Evolutionary conservation across 2,113 vertebrate species (phyloP).

Genomic region (Tenrec ecaudatus): DNA sequence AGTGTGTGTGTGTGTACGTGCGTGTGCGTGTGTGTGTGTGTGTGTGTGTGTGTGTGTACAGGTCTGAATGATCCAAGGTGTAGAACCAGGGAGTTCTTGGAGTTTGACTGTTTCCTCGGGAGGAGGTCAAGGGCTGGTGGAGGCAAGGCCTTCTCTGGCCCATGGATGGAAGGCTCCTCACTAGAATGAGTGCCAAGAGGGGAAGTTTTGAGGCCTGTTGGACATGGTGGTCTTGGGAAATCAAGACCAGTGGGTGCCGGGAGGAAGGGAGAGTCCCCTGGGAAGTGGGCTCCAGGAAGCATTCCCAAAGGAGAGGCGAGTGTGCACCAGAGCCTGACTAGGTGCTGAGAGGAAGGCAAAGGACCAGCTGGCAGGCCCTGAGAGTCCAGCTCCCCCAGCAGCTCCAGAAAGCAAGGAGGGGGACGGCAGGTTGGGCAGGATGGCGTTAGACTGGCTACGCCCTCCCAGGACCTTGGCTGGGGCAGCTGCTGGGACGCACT

Average conservation of each 20-base stretch:
- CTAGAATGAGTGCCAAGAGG: neutral
- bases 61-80: neutral
- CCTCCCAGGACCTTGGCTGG: neutral
- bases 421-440: neutral
- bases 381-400: neutral
- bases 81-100: fast-evolving
- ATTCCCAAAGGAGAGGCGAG: neutral
- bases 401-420: neutral
- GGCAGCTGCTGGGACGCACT: neutral
- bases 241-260: neutral
- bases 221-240: neutral
- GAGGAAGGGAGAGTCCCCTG: neutral
- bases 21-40: no score
- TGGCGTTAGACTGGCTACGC: fast-evolving
- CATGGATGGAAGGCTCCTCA: neutral
- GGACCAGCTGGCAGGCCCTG: neutral
- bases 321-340: neutral
- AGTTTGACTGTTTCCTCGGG: no score
- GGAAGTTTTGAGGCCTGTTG: neutral
- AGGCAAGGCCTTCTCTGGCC: neutral
- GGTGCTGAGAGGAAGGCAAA: neutral
- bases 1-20: no score
- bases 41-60: no score
- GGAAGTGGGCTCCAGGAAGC: neutral
- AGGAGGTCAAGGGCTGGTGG: neutral